Percentiles rank a stretch among this genome's conserved stretches.
Evolutionary conservation across 2,888 invertebrate genomes (phyloP).

Genomic region (Slavum lentiscoides): DNA sequence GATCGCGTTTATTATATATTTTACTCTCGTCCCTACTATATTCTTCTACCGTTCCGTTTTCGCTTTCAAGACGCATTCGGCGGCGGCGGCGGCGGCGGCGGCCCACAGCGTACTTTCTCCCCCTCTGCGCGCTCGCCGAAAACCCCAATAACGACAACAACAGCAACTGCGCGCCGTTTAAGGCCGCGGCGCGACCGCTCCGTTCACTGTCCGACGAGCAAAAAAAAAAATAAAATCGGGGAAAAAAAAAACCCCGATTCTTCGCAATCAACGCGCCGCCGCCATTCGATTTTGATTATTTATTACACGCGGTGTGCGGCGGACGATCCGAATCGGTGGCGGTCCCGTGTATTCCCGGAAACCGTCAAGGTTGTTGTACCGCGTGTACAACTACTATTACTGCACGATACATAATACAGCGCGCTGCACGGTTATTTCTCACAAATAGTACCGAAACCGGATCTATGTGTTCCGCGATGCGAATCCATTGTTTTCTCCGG

Average conservation of each 20-base stretch:
- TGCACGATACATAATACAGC: background rate
- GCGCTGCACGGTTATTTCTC: conserved; percentile 19
- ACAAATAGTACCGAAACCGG: conserved; percentile 49
- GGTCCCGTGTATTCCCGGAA: conserved; percentile 46
- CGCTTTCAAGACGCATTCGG: conserved; percentile 3
- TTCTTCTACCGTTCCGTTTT: background rate
- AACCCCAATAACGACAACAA: conserved; percentile 10
- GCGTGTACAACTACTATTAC: background rate
- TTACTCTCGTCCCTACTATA: conserved; percentile 25
- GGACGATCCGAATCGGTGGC: background rate
- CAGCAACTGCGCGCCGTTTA: background rate
- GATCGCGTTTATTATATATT: conserved; percentile 44
- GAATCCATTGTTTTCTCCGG: conserved; percentile 53
- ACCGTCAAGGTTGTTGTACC: conserved; percentile 42
- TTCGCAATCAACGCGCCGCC: no score
- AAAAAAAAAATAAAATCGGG: no score
- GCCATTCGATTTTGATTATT: no score
- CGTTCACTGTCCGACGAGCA: conserved; percentile 26
- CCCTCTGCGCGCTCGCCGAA: no score
- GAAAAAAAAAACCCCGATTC: no score
- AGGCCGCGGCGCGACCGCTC: conserved; percentile 27
- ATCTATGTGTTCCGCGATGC: conserved; percentile 43
- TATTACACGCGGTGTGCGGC: no score
- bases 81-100: no score
- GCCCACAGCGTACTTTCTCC: no score